Base-by-base conservation (phyloP, 2,113 vertebrate genomes). In the Mellivora capensis region DNA sequence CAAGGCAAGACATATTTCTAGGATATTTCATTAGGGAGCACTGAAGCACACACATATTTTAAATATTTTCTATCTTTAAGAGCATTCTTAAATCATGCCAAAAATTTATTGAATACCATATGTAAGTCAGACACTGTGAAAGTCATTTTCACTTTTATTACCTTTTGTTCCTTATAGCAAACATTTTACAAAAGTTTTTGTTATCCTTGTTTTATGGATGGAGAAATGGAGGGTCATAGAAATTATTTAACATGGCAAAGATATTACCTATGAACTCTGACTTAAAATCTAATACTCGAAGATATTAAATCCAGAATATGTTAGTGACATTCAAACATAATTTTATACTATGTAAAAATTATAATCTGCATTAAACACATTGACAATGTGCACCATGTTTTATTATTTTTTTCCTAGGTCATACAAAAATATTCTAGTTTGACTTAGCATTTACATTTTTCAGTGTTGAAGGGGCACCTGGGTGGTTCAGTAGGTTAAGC, bases 31-130 rank as follows among this genome's bases (percentile, higher is more conserved):
- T 5, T 62, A 15, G 6, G 23, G 37, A 89, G 14, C 11, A 64
- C 2, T 64, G 27, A 93, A 72, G 34, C 31, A 52, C 23, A 54
- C 59, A 52, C 25, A 67, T 12, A 86, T 67, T 94, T 29, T 18
- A 83, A 96, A 80, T 84, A 64, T n/a, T 82, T 77, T 83, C 44
- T 64, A 89, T 49, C 69, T 91, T 69, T 89, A 89, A 61, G 13
- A 39, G 1, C 11, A 54, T 96, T 54, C 25, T 34, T 82, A 94
- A 82, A 69, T 82, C 79, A 87, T 44, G 21, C 15, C 5, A 71
- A 80, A 86, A 90, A 57, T 57, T 59, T 52, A 87, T 15, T 74
- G 27, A 80, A 82, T 72, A 7, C 0, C 21, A 42, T 87, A 25
- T 72, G 1, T 64, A 93, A 82, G 21, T 64, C 44, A 76, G 64